Base-by-base conservation (phyloP, 2,888 invertebrate species). In the Brachycybe producta region DNA sequence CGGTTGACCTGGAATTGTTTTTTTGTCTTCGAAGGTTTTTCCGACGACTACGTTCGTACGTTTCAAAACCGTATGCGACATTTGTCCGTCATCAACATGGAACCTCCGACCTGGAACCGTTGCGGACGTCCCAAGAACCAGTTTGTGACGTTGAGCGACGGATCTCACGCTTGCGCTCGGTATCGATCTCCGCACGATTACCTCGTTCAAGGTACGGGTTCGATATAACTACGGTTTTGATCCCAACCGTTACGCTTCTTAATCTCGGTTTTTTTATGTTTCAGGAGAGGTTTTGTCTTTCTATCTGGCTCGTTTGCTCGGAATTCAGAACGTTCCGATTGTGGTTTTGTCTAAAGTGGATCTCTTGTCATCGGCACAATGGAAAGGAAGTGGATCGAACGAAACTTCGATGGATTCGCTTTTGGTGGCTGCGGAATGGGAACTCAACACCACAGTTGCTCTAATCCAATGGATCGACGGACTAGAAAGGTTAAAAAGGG, bases 71-170 rank as follows among this genome's bases (percentile, higher is more conserved):
- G 19, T 17, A 28, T 60, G 1, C 28, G 59, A 15, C 49, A 52
- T 19, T 28, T 51, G 4, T 17, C 19, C 7, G 55, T 57, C 2
- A 35, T 36, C 15, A 34, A 43, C 2, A 53, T 56, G 1, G 52
- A 60, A 26, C 59, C 59, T 5, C 63, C 66, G 2, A 58, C 59
- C 5, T 66, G 66, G 66, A 61, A 65, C 53, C 58, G 58, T 13
- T 66, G 66, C 57, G 66, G 66, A 2, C 57, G 66, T 23, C 64
- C 62, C 4, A 61, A 62, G 50, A 66, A 66, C 52, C 62, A 62
- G 27, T 64, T 57, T 47, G 55, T 64, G 2, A 55, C 59, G 15
- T 55, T 66, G 34, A 55, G 57, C 8, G 62, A 63, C 51, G 61
- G 61, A 15, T 59, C 58, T 13, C 52, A 57, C 7, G 55, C 63